phyloP scores from a whole-genome alignment of 2,113 vertebrate species.

The Piprites chloris region DNA sequence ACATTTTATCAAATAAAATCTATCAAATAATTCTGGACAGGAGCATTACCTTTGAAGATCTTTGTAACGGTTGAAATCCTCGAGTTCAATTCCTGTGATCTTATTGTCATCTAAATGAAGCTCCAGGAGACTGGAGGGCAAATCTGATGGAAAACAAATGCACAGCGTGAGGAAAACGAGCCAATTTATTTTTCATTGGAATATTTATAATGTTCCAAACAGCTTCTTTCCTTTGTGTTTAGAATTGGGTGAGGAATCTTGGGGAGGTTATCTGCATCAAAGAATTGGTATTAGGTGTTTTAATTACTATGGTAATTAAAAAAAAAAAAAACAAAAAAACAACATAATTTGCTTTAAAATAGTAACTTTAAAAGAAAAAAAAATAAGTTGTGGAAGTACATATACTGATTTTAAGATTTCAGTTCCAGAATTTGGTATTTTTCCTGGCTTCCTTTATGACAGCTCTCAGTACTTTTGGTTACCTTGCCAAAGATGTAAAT shows the following conservation, averaged over 20 bases:
- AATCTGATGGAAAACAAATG: slow-evolving; percentile 54
- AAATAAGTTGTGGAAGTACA: background rate
- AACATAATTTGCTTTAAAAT: background rate
- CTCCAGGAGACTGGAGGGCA: slow-evolving; percentile 87
- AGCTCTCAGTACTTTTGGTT: background rate
- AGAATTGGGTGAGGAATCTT: background rate
- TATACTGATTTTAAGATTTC: background rate
- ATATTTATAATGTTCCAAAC: background rate
- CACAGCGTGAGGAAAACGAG: background rate
- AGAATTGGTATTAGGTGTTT: background rate
- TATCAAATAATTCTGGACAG: background rate
- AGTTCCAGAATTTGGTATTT: background rate
- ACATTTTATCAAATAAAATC: background rate
- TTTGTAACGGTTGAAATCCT: slow-evolving; percentile 92
- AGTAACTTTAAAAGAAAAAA: background rate
- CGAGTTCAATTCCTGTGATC: slow-evolving; percentile 87
- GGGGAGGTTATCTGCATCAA: background rate
- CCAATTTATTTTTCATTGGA: background rate
- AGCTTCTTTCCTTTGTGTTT: background rate
- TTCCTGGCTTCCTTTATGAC: background rate
- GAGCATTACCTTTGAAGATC: slow-evolving; percentile 85
- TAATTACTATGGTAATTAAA: background rate
- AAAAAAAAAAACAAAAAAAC: background rate
- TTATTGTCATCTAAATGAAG: slow-evolving; percentile 94
- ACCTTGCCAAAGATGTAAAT: background rate